Percentiles rank a stretch among this genome's conserved stretches.
Conservation (phyloP, 2,113 vertebrate genomes). For the Beaufortia kweichowensis region DNA sequence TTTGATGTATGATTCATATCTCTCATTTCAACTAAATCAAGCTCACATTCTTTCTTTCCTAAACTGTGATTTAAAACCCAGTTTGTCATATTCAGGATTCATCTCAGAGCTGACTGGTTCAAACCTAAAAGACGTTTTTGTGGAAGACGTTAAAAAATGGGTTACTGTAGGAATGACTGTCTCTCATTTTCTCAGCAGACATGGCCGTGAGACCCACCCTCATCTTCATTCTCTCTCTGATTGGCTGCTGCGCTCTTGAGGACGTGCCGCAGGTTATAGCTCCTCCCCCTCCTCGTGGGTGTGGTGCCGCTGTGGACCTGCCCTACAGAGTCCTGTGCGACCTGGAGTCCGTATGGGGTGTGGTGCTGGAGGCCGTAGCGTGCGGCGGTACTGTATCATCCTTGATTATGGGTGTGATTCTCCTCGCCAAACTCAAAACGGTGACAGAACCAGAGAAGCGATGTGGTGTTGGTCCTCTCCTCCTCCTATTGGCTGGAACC, state of each 20-base stretch:
- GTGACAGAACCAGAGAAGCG: constrained; percentile 87
- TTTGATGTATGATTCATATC: too few relatives aligned
- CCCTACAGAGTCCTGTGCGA: constrained; percentile 89
- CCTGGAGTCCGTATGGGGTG: constrained; percentile 94
- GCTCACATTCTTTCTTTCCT: too few relatives aligned
- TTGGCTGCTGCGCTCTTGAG: constrained; percentile 78
- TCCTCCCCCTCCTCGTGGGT: constrained; percentile 80
- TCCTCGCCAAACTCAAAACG: constrained; percentile 83
- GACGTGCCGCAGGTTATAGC: constrained; percentile 63
- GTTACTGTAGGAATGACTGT: neutral
- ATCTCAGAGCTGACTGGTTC: neutral
- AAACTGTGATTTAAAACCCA: too few relatives aligned
- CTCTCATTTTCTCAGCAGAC: constrained; percentile 51
- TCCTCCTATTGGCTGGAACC: constrained; percentile 88
- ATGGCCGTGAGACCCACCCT: constrained; percentile 70
- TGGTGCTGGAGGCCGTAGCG: constrained; percentile 90
- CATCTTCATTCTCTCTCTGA: constrained; percentile 80
- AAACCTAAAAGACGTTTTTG: too few relatives aligned
- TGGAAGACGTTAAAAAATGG: too few relatives aligned
- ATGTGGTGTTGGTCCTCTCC: constrained; percentile 85
- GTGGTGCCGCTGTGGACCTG: constrained; percentile 83
- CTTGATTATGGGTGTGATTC: constrained; percentile 79
- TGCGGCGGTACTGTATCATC: constrained; percentile 85
- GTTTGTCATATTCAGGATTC: neutral
- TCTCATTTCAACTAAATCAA: too few relatives aligned